A percentile compares a stretch with the other conserved stretches of the same genome.
These are phyloP conservation scores for Ceramica pisi DNA, from an alignment of 2,888 invertebrate species.

Conservation along the genomic window DNA sequence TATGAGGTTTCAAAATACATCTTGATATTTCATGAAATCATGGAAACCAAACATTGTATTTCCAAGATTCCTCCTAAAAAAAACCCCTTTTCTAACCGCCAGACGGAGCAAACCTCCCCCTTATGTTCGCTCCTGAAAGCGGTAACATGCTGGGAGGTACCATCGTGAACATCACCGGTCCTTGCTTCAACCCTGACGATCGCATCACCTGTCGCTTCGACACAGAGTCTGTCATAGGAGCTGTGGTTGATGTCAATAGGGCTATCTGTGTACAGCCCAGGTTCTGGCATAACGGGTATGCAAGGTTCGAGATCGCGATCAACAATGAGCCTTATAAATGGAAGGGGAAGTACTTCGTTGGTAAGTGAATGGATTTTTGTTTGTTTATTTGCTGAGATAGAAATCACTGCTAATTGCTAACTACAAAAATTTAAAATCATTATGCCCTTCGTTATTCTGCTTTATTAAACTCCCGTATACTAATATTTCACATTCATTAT, in stretches of 20 bases:
- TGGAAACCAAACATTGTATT: too few relatives aligned
- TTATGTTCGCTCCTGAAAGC: slow-evolving; percentile 98
- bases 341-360: slow-evolving; percentile 97
- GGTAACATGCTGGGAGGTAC: slow-evolving; percentile 99
- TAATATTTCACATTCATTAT: too few relatives aligned
- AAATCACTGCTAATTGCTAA: neutral
- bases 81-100: slow-evolving; percentile 29
- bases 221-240: slow-evolving; percentile 94
- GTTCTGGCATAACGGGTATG: slow-evolving; percentile 96
- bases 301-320: slow-evolving; percentile 96
- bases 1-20: too few relatives aligned
- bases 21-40: too few relatives aligned
- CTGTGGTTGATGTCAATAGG: slow-evolving; percentile 94
- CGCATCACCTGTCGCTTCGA: slow-evolving; percentile 96
- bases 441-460: too few relatives aligned
- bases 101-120: slow-evolving; percentile 95
- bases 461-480: neutral
- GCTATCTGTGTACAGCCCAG: slow-evolving; percentile 97
- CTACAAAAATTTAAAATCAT: neutral
- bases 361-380: slow-evolving; percentile 89
- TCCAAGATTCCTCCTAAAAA: neutral
- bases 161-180: slow-evolving; percentile 98
- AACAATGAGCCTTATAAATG: slow-evolving; percentile 96
- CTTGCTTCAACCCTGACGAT: slow-evolving; percentile 95
- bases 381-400: neutral